These are phyloP conservation scores for Ditylenchus dipsaci DNA, from an alignment of 1,140 invertebrate genomes.

Conservation along the genomic window DNA sequence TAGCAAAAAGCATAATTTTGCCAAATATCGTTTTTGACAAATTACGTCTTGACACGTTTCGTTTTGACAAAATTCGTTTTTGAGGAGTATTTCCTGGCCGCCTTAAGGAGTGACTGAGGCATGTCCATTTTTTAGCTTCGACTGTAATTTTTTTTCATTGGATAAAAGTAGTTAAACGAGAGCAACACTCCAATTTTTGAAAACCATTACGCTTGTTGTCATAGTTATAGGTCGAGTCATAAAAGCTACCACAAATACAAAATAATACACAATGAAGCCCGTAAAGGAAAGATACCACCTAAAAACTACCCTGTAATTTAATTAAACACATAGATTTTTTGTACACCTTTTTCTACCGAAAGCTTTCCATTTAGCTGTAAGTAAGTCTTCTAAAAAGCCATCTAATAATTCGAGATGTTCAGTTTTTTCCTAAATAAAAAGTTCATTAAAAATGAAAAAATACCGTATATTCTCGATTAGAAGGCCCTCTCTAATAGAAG, in stretches of 20 bases:
- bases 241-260: conserved; percentile 49
- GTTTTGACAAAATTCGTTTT: no score
- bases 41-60: no score
- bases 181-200: no score
- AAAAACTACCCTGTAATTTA: conserved; percentile 9
- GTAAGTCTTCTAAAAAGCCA: conserved; percentile 82
- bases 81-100: no score
- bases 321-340: neutral
- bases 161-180: no score
- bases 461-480: no score
- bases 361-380: conserved; percentile 90
- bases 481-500: no score
- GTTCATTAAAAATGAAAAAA: neutral
- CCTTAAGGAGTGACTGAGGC: no score
- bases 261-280: conserved; percentile 51
- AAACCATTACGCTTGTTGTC: conserved; percentile 46
- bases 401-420: conserved; percentile 92
- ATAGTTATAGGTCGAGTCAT: conserved; percentile 49
- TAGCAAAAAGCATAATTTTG: no score
- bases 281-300: conserved; percentile 48
- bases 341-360: conserved; percentile 42
- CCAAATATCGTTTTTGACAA: no score
- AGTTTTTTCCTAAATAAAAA: conserved; percentile 67
- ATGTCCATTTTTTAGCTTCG: no score
- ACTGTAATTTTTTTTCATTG: no score